Evolutionary conservation across 2,797 vertebrate genomes (phyloP).

Genomic region (Phoxinus dragarum): DNA sequence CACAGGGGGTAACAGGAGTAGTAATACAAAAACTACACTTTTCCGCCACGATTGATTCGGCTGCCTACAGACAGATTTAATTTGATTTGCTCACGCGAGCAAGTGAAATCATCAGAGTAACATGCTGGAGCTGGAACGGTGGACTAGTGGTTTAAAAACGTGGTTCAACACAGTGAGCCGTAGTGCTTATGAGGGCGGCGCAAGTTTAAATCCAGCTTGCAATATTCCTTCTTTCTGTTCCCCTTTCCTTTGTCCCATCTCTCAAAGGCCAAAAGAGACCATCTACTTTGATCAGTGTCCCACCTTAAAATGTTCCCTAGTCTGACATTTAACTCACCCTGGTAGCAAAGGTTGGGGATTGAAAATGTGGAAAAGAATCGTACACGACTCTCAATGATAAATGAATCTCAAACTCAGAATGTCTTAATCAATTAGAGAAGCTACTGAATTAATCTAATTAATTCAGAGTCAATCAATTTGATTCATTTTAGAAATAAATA

Average conservation of each 20-base stretch:
- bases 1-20: conserved; percentile 43
- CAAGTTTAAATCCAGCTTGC: not conserved
- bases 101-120: conserved; percentile 33
- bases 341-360: too few relatives aligned
- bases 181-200: not conserved
- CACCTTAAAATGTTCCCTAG: too few relatives aligned
- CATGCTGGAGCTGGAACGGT: conserved; percentile 7
- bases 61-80: conserved; percentile 49
- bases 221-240: not conserved
- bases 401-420: not conserved
- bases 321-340: too few relatives aligned
- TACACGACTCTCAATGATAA: not conserved
- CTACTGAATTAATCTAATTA: not conserved
- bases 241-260: not conserved
- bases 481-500: not conserved
- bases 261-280: too few relatives aligned
- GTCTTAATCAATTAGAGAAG: not conserved
- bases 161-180: not conserved
- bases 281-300: too few relatives aligned
- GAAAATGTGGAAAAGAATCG: too few relatives aligned
- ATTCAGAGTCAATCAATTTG: not conserved
- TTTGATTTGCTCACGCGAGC: conserved; percentile 28
- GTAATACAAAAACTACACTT: conserved; percentile 50
- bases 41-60: conserved; percentile 32
- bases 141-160: not conserved